Base-by-base conservation (phyloP, 1,140 invertebrate genomes). In the Glossosoma conforme region DNA sequence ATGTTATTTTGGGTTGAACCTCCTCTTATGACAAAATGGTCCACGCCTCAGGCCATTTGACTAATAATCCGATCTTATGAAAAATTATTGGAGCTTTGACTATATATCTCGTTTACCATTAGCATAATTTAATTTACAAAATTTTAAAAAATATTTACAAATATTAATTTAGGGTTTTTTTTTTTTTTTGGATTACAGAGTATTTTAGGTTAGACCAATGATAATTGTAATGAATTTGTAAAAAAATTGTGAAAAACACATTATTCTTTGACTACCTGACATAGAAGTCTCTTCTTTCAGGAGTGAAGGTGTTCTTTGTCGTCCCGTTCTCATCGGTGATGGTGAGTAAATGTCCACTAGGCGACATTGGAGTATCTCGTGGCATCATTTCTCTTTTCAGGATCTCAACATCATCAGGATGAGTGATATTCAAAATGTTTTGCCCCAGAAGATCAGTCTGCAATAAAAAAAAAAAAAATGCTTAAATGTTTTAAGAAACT, bases 371-470 rank as follows among this genome's bases (percentile, higher is more conserved):
- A 33, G 44, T 58, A 1, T 75, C 74, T 9, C 71, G 74, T 0
- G 78, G 77, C 44, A 73, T 80, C 8, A 93, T 67, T 59, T 87
- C 82, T 35, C 78, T 75, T 25, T 77, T 77, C 14, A 96, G 71
- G 44, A 82, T 79, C 4, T 78, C 77, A 43, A 85, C 82, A 64
- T 95, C 91, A 13, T 87, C 83, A 2, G 82, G 80, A 62, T 88
- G 83, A 3, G 88, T 81, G 41, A 90, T 83, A 46, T 82, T 83
- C 62, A 83, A 85, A 38, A 95, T 70, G 42, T 84, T 88, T 61
- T 91, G 85, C 0, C 92, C 91, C 63, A 93, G 81, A 35, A 94
- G 72, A 58, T 95, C 91, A 53, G 82, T 78, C 87, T 92, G 68
- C 21, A 74, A 73, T 41, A 64, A 61, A 60, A 65, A 52, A 36